Conservation (phyloP, 2,113 vertebrate species). For the Sturnira hondurensis region DNA sequence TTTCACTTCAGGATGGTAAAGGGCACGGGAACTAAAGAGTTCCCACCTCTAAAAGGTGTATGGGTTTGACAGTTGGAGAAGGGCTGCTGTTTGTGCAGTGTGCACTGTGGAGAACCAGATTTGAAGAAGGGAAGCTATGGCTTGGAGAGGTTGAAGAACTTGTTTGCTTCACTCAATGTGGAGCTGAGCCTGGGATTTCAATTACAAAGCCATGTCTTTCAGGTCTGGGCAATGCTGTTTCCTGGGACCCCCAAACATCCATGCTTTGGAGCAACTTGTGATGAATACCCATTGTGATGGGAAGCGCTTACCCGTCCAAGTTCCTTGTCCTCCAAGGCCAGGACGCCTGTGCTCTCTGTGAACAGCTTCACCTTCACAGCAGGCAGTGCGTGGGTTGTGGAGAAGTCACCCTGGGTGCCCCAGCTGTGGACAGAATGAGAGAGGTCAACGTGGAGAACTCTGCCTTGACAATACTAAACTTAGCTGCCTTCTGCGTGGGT, state of each 20-base stretch:
- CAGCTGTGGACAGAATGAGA: slow-evolving; percentile 87
- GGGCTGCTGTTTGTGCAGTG: not conserved
- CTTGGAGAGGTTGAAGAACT: not conserved
- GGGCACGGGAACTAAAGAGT: too few species aligned
- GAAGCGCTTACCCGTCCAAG: slow-evolving; percentile 90
- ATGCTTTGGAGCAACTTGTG: too few species aligned
- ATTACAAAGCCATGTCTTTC: not conserved
- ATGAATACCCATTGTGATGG: not conserved
- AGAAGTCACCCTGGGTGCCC: slow-evolving; percentile 99
- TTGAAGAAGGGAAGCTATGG: not conserved
- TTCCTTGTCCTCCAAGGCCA: slow-evolving; percentile 98
- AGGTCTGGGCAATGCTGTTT: not conserved
- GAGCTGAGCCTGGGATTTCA: not conserved
- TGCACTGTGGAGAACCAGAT: not conserved
- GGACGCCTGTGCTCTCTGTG: slow-evolving; percentile 96
- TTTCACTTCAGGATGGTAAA: not conserved
- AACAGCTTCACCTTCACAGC: slow-evolving; percentile 99
- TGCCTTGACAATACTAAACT: fast-evolving
- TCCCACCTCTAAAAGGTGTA: not conserved
- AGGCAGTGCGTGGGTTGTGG: slow-evolving; percentile 94
- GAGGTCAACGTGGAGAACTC: not conserved
- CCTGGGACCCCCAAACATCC: not conserved
- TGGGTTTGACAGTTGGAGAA: not conserved
- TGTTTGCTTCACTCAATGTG: not conserved
- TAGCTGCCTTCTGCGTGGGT: not conserved